Base-by-base conservation (phyloP, 2,113 vertebrate genomes). In the Hydropotes inermis region DNA sequence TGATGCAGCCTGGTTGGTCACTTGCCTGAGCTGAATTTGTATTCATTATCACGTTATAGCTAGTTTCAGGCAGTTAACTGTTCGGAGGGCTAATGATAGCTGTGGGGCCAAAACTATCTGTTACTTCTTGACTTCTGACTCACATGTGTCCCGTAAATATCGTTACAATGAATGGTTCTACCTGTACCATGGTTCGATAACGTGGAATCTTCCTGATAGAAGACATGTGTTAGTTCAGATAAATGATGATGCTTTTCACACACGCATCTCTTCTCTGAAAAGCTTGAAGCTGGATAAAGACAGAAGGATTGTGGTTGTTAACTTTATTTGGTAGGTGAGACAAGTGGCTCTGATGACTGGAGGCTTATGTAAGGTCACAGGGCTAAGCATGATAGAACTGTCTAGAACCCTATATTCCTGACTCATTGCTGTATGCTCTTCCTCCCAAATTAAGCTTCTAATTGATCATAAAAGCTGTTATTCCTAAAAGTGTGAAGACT, bases 91-190 rank as follows among this genome's bases (percentile, higher is more conserved):
- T 82, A 52, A 45, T 3, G 64, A 16, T 4, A 14, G 52, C 64
- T 17, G 43, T 19, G 36, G 50, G 52, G 36, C 61, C 30, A 33
- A 36, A 74, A 47, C 93, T 7, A 1, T 25, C 3, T 43, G 27
- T 93, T 19, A 25, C 81, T 25, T 43, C 67, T 2, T 70, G 90
- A 23, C 57, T 70, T 50, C 45, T 27, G 54, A 39, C 74, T n/a
- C 17, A 33, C 12, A 0, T 11, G 1, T 3, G 27, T 50, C 86
- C 54, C 50, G 25, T 52, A 43, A 57, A 78, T 70, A 52, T 33
- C 16, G 1, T 17, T n/a, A 9, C 7, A 21, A 0, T 61, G 25
- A 60, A 3, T 11, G 30, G 16, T 36, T 86, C 33, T 25, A 17
- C n/a, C 50, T 57, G 55, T 12, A 14, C 94, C 1, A 0, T 19